Evolutionary conservation across 64 coral and sea anemone genomes (phyloP), one percentile per base, ranked within the genome.

Genomic region (Hydrozoanthus tunicans): DNA sequence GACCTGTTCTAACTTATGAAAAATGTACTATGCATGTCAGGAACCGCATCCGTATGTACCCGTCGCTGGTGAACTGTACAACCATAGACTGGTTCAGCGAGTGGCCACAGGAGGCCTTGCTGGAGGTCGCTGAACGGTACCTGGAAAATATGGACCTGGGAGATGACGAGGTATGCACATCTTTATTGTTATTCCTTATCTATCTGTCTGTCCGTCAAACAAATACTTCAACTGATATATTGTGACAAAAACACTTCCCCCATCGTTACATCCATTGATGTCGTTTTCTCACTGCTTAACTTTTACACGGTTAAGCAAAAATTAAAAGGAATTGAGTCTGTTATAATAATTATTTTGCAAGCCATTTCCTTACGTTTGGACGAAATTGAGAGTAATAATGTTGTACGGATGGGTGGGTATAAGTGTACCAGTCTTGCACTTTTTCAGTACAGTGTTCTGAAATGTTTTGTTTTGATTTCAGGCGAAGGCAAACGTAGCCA

Each of bases 51-150:
- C 97, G 97, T 68, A 99, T 99, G 97, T 99, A 96, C 85, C 97
- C 97, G 26, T 94, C 97, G 9, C 95, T 99, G 73, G 97, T 99
- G n/a, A 99, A 99, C 90, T 99, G 97, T 62, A 96, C 97, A 4
- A 99, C 97, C 59, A 99, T 99, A 74, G 97, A 99, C 74, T 99
- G 97, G 97, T 99, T 99, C 64, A 99, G 97, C 59, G 94, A 99
- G 72, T 99, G 97, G 97, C 97, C 97, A 0, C 89, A 92, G 25
- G 97, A 99, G 77, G 97, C 97, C 7, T 73, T 99, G 10, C 91
- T 99, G 6, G 97, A 99, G 83, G 97, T 99, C 55, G 97, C 92
- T 51, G 97, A 99, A 66, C 93, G 93, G 55, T 99, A 99, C 61
- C 90, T 99, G 53, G 97, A 99, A 64, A 89, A 88, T 62, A 99